Evolutionary conservation across 1,140 invertebrate genomes (phyloP), one percentile per base, ranked within the genome.

Genomic region (Panagrolaimus sp.): DNA sequence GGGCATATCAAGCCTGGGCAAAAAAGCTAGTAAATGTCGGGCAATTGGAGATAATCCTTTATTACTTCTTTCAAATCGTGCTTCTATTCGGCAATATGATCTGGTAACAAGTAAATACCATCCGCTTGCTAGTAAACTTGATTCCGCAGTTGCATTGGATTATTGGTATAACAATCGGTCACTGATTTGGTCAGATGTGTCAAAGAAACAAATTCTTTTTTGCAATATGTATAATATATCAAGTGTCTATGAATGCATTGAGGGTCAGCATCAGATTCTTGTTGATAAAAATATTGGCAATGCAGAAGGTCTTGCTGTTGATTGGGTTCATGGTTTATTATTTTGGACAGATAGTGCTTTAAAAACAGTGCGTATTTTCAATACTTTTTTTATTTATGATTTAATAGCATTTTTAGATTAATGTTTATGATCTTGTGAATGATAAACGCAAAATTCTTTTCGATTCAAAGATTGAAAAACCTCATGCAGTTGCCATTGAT

Each of bases 331-430:
- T 84, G 90, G 91, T 83, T 91, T 96, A 74, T 88, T 98, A 62
- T 98, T 97, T 85, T 97, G 93, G 91, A 96, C 92, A 0, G 92
- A 96, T 82, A 91, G 92, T 3, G 90, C 90, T 38, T 90, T 90
- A 74, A 91, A 95, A 83, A 91, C 89, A 20, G 96, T 96, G 74
- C 43, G 48, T 69, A 69, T 90, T 92, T 81, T n/a, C n/a, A n/a
- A n/a, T n/a, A n/a, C n/a, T n/a, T 89, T 94, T 72, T 66, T 74
- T n/a, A n/a, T 23, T 90, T 82, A 91, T 91, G 7, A 90, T 89
- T 77, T 91, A 92, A 89, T n/a, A n/a, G n/a, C n/a, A n/a, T n/a
- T 57, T 57, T 25, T 48, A 80, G 74, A 80, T 83, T 47, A 78
- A 71, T 66, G 81, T 81, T 11, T 68, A 79, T 16, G 79, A 82